Evolutionary conservation across 2,797 vertebrate genomes (phyloP).

Genomic region (Austrolebias charrua): DNA sequence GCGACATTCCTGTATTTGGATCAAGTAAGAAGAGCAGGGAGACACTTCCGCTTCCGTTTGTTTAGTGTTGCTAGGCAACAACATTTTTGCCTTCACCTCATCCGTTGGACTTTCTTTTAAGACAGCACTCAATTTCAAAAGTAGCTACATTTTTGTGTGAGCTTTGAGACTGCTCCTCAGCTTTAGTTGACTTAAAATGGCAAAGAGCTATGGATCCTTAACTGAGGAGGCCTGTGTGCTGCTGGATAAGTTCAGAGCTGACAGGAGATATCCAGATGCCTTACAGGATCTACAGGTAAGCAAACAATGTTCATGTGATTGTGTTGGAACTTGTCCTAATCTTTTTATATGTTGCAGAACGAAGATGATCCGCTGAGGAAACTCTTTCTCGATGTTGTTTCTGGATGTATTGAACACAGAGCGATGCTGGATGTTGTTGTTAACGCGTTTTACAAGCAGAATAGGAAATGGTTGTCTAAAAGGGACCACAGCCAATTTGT

Average conservation of each 20-base stretch:
- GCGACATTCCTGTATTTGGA: not conserved
- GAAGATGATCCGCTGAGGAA: conserved; percentile 67
- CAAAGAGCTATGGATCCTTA: conserved; percentile 73
- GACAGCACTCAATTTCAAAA: too few species aligned
- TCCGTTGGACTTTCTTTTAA: too few species aligned
- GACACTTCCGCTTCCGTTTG: conserved; percentile 52
- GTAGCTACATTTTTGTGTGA: not conserved
- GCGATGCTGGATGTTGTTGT: conserved; percentile 83
- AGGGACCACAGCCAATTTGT: conserved; percentile 80
- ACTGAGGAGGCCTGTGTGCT: conserved; percentile 74
- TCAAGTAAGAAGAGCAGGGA: not conserved
- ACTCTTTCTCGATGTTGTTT: conserved; percentile 82
- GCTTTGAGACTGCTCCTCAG: not conserved
- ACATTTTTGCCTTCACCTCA: too few species aligned
- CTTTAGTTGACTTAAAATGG: conserved; percentile 69
- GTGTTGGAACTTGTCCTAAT: not conserved
- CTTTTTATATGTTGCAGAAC: conserved; percentile 60
- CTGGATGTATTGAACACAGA: conserved; percentile 85
- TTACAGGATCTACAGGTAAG: conserved; percentile 80
- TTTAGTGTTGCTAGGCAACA: conserved; percentile 76
- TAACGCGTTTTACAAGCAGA: conserved; percentile 80
- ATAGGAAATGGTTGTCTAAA: conserved; percentile 70
- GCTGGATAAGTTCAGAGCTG: conserved; percentile 79
- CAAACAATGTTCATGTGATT: not conserved
- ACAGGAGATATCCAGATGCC: conserved; percentile 76